phyloP scores from a whole-genome alignment of 1,140 invertebrate species.

The Chymomyza costata region DNA sequence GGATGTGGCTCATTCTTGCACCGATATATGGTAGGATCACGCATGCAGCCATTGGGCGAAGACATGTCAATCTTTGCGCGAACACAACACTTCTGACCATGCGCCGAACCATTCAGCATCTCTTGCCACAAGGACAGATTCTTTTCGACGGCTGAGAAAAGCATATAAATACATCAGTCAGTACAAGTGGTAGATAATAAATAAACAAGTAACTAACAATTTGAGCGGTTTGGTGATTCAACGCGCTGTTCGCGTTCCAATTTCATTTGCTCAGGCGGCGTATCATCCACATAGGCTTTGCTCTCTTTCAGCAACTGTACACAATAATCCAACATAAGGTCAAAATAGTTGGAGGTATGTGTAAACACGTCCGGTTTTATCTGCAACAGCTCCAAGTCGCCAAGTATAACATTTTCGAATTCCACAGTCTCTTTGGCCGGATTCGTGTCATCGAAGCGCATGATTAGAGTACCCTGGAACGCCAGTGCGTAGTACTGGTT shows the following conservation, averaged over 20 bases:
- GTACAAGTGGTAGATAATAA: background rate
- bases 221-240: slow-evolving; percentile 91
- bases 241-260: slow-evolving; percentile 91
- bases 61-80: slow-evolving; percentile 99
- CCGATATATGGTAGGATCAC: slow-evolving; percentile 99
- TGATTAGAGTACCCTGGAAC: slow-evolving; percentile 96
- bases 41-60: slow-evolving; percentile 95
- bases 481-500: slow-evolving; percentile 98
- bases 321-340: slow-evolving; percentile 91
- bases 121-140: slow-evolving; percentile 96
- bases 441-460: slow-evolving; percentile 99
- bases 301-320: slow-evolving; percentile 91
- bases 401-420: slow-evolving; percentile 98
- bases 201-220: slow-evolving; percentile 79
- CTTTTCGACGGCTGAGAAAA: slow-evolving; percentile 83
- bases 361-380: slow-evolving; percentile 96
- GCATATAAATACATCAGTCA: background rate
- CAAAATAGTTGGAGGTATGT: slow-evolving; percentile 98
- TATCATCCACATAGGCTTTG: slow-evolving; percentile 98
- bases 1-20: slow-evolving; percentile 97
- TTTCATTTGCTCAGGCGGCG: slow-evolving; percentile 96
- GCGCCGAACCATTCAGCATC: slow-evolving; percentile 91
- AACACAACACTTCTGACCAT: slow-evolving; percentile 92
- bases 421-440: slow-evolving; percentile 99
- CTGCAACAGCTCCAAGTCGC: slow-evolving; percentile 94